Conservation (phyloP, 2,797 vertebrate genomes). For the Ambastaia sidthimunki region DNA sequence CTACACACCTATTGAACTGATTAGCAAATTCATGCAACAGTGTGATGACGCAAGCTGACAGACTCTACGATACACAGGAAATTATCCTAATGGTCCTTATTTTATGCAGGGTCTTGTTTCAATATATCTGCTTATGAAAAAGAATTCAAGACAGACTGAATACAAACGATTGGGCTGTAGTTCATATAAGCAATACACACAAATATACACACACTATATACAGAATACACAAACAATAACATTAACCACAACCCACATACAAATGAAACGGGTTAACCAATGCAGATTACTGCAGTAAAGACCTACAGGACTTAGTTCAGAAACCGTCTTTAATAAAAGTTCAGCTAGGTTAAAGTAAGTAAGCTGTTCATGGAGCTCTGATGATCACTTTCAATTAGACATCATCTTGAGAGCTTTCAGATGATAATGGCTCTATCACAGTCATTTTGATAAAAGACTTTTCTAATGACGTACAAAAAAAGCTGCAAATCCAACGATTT, state of each 20-base stretch:
- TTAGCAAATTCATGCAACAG: background rate
- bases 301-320: too few species aligned
- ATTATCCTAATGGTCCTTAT: background rate
- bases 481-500: background rate
- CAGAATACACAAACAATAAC: too few species aligned
- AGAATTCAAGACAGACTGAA: background rate
- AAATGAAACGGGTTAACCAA: background rate
- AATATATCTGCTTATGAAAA: background rate
- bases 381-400: background rate
- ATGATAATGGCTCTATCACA: background rate
- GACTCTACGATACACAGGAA: background rate
- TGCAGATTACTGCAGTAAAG: background rate
- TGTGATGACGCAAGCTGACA: background rate
- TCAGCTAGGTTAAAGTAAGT: background rate
- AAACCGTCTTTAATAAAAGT: too few species aligned
- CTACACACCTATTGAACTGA: background rate
- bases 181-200: background rate
- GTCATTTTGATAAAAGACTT: slow-evolving; percentile 20
- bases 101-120: background rate
- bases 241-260: too few species aligned
- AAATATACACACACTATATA: too few species aligned
- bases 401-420: background rate
- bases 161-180: background rate
- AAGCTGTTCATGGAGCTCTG: background rate
- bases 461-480: slow-evolving; percentile 11